Conservation (phyloP, 1,140 invertebrate species). For the Pteromalus puparum region DNA sequence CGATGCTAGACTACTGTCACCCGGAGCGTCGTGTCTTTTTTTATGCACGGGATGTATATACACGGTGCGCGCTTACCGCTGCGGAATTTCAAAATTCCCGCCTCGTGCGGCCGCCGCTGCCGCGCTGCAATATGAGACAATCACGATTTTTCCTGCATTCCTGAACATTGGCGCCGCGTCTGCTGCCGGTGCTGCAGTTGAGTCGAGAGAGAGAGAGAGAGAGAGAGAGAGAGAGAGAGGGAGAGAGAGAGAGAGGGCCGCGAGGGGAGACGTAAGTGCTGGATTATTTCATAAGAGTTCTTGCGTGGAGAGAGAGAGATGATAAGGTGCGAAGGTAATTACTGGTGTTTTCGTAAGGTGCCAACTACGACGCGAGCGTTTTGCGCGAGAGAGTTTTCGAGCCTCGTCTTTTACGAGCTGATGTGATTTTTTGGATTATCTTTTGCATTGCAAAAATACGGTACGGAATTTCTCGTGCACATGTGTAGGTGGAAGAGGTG, state of each 20-base stretch:
- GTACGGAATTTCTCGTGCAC: too few relatives aligned
- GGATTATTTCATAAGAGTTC: slow-evolving; percentile 33
- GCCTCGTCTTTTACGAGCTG: not conserved
- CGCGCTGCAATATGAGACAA: slow-evolving; percentile 35
- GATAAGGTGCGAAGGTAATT: slow-evolving; percentile 40
- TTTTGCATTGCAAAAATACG: too few relatives aligned
- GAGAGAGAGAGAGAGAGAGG: too few relatives aligned
- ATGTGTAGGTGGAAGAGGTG: not conserved
- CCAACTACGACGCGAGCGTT: slow-evolving; percentile 5
- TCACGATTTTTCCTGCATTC: slow-evolving; percentile 45
- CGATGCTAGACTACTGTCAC: slow-evolving; percentile 11
- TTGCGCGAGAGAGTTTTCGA: not conserved
- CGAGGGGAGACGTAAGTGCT: not conserved
- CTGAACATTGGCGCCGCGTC: not conserved
- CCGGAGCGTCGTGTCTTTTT: not conserved
- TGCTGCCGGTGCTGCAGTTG: too few relatives aligned
- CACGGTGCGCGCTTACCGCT: not conserved
- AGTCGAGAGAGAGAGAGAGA: not conserved
- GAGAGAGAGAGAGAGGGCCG: too few relatives aligned
- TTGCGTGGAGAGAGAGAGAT: slow-evolving; percentile 27
- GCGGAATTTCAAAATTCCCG: slow-evolving; percentile 45
- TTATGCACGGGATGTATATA: not conserved
- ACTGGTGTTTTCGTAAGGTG: slow-evolving; percentile 59
- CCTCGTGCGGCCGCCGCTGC: not conserved
- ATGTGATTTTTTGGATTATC: too few relatives aligned